Evolutionary conservation across 2,113 vertebrate genomes (phyloP), one percentile per base, ranked within the genome.

Genomic region (Glaucomys volans): DNA sequence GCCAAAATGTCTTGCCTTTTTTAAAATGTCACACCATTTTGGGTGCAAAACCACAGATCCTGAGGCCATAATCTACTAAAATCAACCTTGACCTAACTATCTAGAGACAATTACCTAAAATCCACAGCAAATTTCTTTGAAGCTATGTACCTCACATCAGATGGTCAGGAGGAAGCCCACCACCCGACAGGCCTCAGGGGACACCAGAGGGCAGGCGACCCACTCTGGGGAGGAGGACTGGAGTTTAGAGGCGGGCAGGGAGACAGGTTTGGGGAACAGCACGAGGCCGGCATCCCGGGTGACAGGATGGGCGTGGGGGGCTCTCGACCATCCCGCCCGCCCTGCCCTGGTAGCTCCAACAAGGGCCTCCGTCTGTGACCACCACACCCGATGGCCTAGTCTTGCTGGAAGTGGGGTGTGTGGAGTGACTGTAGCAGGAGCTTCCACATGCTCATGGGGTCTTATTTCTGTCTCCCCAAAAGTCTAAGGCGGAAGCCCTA

Each of bases 201-300:
- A 44, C 50, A 32, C n/a, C 30, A 40, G 47, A 18, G 44, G 42
- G n/a, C 62, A 50, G 64, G 24, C 17, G 1, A 18, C 52, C 35
- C 42, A 44, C 17, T 3, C 13, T 2, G n/a, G 22, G n/a, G 28
- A 40, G 22, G 13, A 2, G 26, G 26, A 5, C 2, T 14, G 28
- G 13, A 42, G 28, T 81, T 8, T 35, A 40, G 22, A 50, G 28
- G 80, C 8, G 0, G 5, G 32, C 4, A 1, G 44, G 52, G 40
- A 77, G 66, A 32, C 24, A 22, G 12, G 44, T 8, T 74, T 30
- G 40, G 37, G 8, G 2, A 12, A 69, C 14, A 0, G 59, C n/a
- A 5, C 14, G 12, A 4, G n/a, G 57, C 12, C 8, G 20, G 16
- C 0, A 0, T 11, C 35, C 10, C 3, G 1, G 16, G 24, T 14